phyloP scores from a whole-genome alignment of 2,113 vertebrate genomes.

The Tupaia tana region DNA sequence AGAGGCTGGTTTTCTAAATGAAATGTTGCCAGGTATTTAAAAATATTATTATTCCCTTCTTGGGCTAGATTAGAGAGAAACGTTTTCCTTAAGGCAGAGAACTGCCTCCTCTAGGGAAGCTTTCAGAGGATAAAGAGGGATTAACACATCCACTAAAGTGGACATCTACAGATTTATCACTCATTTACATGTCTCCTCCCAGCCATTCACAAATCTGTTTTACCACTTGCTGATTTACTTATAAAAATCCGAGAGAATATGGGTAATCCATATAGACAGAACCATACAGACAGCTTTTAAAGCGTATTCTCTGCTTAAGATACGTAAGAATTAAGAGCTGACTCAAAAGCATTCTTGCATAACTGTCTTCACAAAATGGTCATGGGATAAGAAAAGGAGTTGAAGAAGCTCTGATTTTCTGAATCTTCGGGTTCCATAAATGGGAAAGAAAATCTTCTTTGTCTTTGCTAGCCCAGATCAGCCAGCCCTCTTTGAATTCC shows the following conservation, averaged over 20 bases:
- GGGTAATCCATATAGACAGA: not conserved
- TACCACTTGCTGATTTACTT: not conserved
- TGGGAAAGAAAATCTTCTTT: not conserved
- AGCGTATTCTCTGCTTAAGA: not conserved
- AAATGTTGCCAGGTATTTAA: constrained; percentile 53
- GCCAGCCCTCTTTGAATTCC: not conserved
- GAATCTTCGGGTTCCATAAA: not conserved
- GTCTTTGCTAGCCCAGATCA: not conserved
- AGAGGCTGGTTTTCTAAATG: constrained; percentile 57
- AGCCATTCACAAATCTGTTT: not conserved
- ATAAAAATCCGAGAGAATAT: constrained; percentile 2
- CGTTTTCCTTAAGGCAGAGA: not conserved
- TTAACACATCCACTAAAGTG: not conserved
- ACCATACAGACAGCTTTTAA: not conserved
- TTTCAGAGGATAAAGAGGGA: not conserved
- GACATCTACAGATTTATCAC: not conserved
- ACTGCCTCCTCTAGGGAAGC: not conserved
- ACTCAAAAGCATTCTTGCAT: not conserved
- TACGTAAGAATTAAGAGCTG: not conserved
- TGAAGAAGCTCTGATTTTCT: not conserved
- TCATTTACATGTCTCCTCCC: not conserved
- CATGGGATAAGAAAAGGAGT: not conserved
- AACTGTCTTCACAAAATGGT: not conserved
- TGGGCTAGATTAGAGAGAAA: not conserved
- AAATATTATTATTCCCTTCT: constrained; percentile 32